Percentiles rank a stretch among this genome's conserved stretches.
These are phyloP conservation scores for Channa striata DNA, from an alignment of 2,797 vertebrate species.

Conservation along the genomic window DNA sequence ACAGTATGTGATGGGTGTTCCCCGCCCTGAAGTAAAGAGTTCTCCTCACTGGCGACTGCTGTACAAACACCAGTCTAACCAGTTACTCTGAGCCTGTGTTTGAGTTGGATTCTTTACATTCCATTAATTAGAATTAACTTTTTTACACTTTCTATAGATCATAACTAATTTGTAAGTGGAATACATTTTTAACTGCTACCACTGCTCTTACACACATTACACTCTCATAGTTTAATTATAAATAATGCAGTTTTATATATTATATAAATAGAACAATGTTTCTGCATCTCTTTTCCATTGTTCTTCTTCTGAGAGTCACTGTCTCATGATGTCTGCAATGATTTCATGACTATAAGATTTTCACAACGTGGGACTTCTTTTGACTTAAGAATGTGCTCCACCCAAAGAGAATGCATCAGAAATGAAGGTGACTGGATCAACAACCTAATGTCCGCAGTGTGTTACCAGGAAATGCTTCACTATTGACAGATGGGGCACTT, in stretches of 20 bases:
- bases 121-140: neutral
- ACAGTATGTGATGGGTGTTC: neutral
- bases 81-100: neutral
- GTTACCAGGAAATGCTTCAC: neutral
- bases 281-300: neutral
- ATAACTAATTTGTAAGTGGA: too few relatives aligned
- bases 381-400: slow-evolving; percentile 42
- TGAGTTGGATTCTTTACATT: slow-evolving; percentile 13
- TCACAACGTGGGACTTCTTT: slow-evolving; percentile 23
- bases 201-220: neutral
- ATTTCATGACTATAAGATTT: slow-evolving; percentile 4
- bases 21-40: neutral
- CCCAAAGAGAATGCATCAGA: slow-evolving; percentile 32
- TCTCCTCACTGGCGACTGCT: neutral
- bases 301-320: slow-evolving; percentile 1
- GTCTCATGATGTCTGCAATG: slow-evolving; percentile 10
- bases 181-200: neutral
- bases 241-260: neutral
- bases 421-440: slow-evolving; percentile 3
- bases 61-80: slow-evolving; percentile 6
- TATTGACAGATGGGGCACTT: neutral
- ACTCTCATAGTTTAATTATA: neutral
- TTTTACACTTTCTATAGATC: too few relatives aligned
- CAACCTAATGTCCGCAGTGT: neutral
- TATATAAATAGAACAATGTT: neutral